These are phyloP conservation scores for Philypnodon macrostomus DNA, from an alignment of 2,797 vertebrate genomes.

Conservation along the genomic window DNA sequence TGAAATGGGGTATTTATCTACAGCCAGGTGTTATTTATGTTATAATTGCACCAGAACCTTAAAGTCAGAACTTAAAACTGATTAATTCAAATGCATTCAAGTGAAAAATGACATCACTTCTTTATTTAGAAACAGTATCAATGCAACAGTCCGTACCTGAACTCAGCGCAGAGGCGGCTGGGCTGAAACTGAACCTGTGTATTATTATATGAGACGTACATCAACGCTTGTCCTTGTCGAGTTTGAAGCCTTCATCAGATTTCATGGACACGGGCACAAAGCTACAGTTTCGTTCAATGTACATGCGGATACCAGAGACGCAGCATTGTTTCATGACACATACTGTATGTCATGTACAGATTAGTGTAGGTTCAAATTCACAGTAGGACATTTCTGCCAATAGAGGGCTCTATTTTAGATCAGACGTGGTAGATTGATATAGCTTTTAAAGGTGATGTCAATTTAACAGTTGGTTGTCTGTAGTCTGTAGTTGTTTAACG, in stretches of 20 bases:
- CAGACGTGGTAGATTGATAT: too few species aligned
- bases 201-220: slow-evolving; percentile 51
- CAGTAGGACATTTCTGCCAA: slow-evolving; percentile 5
- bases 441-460: too few species aligned
- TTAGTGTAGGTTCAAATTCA: too few species aligned
- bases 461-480: too few species aligned
- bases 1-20: too few species aligned
- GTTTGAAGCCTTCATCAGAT: slow-evolving; percentile 53
- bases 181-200: slow-evolving; percentile 51
- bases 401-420: not conserved
- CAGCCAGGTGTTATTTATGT: too few species aligned
- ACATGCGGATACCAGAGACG: slow-evolving; percentile 19
- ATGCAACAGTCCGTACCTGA: slow-evolving; percentile 62
- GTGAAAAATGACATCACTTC: slow-evolving; percentile 65
- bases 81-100: too few species aligned
- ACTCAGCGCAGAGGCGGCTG: slow-evolving; percentile 48
- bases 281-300: slow-evolving; percentile 39
- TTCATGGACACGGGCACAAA: slow-evolving; percentile 37
- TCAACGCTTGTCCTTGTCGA: slow-evolving; percentile 39
- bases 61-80: too few species aligned
- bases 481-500: too few species aligned
- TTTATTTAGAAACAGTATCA: slow-evolving; percentile 65
- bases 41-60: too few species aligned
- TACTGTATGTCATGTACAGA: not conserved
- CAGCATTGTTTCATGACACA: slow-evolving; percentile 12